These are phyloP conservation scores for Eretmochelys imbricata DNA, from an alignment of 2,113 vertebrate species.

Conservation along the genomic window DNA sequence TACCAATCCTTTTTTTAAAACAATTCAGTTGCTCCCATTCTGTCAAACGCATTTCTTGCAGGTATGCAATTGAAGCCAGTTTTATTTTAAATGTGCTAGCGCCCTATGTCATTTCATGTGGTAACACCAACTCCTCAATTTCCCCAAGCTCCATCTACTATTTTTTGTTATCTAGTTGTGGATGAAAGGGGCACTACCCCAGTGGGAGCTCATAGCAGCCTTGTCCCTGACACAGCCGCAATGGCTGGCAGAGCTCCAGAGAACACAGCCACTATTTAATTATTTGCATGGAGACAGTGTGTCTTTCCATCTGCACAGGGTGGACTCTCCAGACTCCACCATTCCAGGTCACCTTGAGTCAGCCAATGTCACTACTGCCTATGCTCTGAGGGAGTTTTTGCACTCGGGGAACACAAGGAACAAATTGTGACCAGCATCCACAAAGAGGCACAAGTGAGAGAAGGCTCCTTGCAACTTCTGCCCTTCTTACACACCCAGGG, in stretches of 20 bases:
- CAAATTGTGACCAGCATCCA: neutral
- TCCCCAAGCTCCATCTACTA: neutral
- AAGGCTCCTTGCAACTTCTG: neutral
- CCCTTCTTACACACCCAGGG: neutral
- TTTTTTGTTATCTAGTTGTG: neutral
- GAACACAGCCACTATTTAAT: neutral
- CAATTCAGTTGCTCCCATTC: neutral
- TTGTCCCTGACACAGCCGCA: neutral
- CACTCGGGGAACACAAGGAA: neutral
- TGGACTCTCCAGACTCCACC: neutral
- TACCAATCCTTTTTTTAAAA: neutral
- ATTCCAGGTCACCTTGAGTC: neutral
- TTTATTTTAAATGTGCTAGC: constrained; percentile 9
- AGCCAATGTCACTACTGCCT: neutral
- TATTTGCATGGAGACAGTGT: neutral
- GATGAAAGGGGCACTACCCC: neutral
- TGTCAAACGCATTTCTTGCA: constrained; percentile 20
- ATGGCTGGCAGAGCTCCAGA: neutral
- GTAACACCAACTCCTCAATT: neutral
- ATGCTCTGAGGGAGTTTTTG: neutral
- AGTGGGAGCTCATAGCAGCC: neutral
- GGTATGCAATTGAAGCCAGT: neutral
- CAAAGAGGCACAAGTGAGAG: neutral
- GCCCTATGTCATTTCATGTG: neutral
- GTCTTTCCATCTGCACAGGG: neutral